Conservation (phyloP, 2,888 invertebrate genomes). For the Ethmia dodecea region DNA sequence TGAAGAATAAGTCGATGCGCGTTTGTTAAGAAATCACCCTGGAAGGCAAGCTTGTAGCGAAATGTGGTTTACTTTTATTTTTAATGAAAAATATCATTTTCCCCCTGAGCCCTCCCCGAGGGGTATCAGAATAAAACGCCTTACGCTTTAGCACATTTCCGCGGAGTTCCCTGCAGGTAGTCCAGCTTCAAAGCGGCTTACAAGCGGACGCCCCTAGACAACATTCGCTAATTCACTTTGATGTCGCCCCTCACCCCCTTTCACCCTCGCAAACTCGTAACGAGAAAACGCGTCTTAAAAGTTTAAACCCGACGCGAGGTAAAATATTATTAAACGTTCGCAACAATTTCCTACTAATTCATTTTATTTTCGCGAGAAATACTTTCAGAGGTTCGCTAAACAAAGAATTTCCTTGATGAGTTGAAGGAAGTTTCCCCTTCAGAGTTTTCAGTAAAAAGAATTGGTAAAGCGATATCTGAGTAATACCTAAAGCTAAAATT, state of each 20-base stretch:
- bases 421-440: constrained; percentile 7
- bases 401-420: constrained; percentile 27
- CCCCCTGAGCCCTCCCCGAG: constrained; percentile 23
- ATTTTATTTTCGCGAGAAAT: constrained; percentile 44
- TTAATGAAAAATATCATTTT: constrained; percentile 20
- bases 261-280: constrained; percentile 37
- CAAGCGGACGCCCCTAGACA: constrained; percentile 74
- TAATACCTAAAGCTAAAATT: too few species aligned
- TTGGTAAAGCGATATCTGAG: too few species aligned
- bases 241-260: constrained; percentile 49
- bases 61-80: constrained; percentile 15
- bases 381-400: constrained; percentile 45
- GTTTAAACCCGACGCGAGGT: constrained; percentile 56
- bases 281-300: constrained; percentile 71
- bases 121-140: constrained; percentile 52
- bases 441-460: too few species aligned
- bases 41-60: too few species aligned
- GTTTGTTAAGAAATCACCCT: too few species aligned
- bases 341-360: constrained; percentile 57
- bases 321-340: constrained; percentile 59
- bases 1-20: too few species aligned
- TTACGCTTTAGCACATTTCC: constrained; percentile 54
- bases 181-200: constrained; percentile 71
- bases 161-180: constrained; percentile 56
- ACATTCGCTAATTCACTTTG: constrained; percentile 77